These are phyloP conservation scores for Leucania comma DNA, from an alignment of 2,888 invertebrate genomes.

Conservation along the genomic window DNA sequence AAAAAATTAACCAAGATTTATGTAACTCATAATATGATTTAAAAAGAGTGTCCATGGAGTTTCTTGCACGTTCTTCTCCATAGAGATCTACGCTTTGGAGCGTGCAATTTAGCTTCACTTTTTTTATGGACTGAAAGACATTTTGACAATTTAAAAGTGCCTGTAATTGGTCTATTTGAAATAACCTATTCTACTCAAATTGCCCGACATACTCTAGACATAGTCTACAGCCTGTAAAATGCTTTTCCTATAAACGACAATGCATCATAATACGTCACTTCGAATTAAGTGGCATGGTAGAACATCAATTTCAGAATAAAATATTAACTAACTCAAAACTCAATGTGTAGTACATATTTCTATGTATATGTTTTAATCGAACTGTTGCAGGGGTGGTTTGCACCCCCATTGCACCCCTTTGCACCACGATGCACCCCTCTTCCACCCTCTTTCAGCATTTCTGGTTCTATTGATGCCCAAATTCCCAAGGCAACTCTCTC, in stretches of 20 bases:
- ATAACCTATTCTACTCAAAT: too few species aligned
- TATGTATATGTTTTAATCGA: constrained; percentile 46
- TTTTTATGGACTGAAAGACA: too few species aligned
- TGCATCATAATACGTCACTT: constrained; percentile 13
- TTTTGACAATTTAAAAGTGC: too few species aligned
- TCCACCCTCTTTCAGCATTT: constrained; percentile 44
- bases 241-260: neutral
- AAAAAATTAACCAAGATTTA: too few species aligned
- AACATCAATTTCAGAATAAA: constrained; percentile 2
- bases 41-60: too few species aligned
- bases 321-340: constrained; percentile 8
- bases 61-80: too few species aligned
- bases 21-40: too few species aligned
- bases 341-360: constrained; percentile 12
- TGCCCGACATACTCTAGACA: too few species aligned
- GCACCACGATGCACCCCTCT: constrained; percentile 24
- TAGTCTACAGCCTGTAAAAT: neutral
- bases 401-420: neutral
- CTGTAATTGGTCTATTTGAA: too few species aligned
- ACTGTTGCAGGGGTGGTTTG: constrained; percentile 18
- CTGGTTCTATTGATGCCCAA: constrained; percentile 59
- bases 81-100: too few species aligned
- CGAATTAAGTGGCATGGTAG: neutral
- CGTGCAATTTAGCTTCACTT: too few species aligned
- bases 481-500: constrained; percentile 57